A percentile compares a stretch with the other conserved stretches of the same genome.
phyloP scores from a whole-genome alignment of 1,140 invertebrate species.

The Psix sp. region DNA sequence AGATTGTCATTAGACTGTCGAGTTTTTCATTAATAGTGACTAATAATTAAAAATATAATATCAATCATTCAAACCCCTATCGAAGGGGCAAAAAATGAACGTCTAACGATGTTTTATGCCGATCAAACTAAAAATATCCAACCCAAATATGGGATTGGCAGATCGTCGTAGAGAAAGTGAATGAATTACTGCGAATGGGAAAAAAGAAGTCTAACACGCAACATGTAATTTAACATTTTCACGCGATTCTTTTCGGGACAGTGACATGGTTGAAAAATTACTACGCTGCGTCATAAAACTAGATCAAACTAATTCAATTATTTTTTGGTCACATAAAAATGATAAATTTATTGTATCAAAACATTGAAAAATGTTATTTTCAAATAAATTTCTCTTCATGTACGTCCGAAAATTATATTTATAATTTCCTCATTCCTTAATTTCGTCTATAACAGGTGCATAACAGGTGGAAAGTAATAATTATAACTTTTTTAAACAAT shows the following conservation, averaged over 20 bases:
- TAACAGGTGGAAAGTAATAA: no score
- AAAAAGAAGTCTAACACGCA: slow-evolving; percentile 51
- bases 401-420: no score
- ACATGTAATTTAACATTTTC: slow-evolving; percentile 54
- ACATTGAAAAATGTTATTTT: no score
- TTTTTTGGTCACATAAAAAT: not conserved
- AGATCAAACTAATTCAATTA: not conserved
- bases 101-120: slow-evolving; percentile 30
- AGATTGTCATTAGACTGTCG: slow-evolving; percentile 20
- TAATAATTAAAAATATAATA: slow-evolving; percentile 26
- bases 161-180: slow-evolving; percentile 48
- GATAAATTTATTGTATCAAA: not conserved
- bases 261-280: slow-evolving; percentile 37
- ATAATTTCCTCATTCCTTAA: no score
- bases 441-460: no score
- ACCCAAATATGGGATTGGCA: slow-evolving; percentile 52
- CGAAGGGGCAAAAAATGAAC: slow-evolving; percentile 9
- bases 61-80: not conserved
- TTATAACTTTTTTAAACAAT: no score
- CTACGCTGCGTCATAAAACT: slow-evolving; percentile 11
- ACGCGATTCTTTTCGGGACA: slow-evolving; percentile 43
- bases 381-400: no score
- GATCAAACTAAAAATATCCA: slow-evolving; percentile 50
- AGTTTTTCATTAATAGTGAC: slow-evolving; percentile 18
- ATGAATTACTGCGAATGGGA: slow-evolving; percentile 36